phyloP scores from a whole-genome alignment of 2,113 vertebrate species.

The Pleuronectes platessa region DNA sequence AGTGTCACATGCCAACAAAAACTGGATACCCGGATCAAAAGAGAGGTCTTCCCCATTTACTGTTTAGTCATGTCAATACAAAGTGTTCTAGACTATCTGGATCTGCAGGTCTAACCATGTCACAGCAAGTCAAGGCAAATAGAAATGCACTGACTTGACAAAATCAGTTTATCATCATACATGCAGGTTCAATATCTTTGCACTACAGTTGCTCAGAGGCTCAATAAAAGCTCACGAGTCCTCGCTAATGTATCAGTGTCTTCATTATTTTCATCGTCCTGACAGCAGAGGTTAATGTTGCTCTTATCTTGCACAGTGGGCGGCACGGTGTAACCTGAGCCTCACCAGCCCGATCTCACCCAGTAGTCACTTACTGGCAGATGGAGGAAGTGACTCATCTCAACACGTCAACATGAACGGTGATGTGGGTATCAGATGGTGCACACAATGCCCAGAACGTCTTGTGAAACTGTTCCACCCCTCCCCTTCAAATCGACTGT shows the following conservation, averaged over 20 bases:
- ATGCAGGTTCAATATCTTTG: neutral
- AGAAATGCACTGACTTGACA: neutral
- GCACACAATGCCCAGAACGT: slow-evolving; percentile 15
- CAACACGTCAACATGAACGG: slow-evolving; percentile 28
- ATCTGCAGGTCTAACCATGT: slow-evolving; percentile 26
- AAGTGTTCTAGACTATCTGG: slow-evolving; percentile 10
- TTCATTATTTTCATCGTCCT: neutral
- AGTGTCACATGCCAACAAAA: neutral
- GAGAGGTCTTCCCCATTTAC: neutral
- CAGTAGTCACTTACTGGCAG: slow-evolving; percentile 47
- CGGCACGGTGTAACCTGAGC: slow-evolving; percentile 36
- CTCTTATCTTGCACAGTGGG: slow-evolving; percentile 12
- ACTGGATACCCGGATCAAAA: neutral
- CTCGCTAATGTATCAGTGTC: slow-evolving; percentile 7
- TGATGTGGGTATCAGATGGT: slow-evolving; percentile 18
- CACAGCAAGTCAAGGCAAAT: slow-evolving; percentile 9
- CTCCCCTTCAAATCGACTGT: neutral
- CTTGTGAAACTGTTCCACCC: slow-evolving; percentile 1
- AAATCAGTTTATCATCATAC: neutral
- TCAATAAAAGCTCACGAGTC: neutral
- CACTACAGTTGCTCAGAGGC: neutral
- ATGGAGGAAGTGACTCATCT: slow-evolving; percentile 64
- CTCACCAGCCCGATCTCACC: slow-evolving; percentile 5
- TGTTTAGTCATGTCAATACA: neutral
- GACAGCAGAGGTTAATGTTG: neutral